Percentiles rank a stretch among this genome's conserved stretches.
Evolutionary conservation across 2,113 vertebrate genomes (phyloP).

Genomic region (Cavia aperea): DNA sequence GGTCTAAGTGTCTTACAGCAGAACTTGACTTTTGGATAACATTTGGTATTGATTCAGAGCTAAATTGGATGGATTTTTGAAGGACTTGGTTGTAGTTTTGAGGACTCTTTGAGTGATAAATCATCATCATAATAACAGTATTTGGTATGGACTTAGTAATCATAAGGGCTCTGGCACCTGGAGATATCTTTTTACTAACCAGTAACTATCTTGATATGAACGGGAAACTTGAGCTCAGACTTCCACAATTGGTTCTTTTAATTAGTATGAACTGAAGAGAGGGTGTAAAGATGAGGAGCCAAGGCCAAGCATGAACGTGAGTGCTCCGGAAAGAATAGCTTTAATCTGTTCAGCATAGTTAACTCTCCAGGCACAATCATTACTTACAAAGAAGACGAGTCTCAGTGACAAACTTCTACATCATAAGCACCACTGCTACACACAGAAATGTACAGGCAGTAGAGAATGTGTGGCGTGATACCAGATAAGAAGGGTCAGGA

Average conservation of each 20-base stretch:
- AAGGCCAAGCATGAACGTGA: neutral
- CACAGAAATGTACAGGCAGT: neutral
- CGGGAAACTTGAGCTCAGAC: conserved; percentile 37
- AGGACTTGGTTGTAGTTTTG: conserved; percentile 48
- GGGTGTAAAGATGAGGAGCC: neutral
- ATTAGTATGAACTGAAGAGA: conserved; percentile 35
- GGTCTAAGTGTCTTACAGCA: conserved; percentile 59
- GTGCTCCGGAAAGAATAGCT: neutral
- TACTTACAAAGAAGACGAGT: neutral
- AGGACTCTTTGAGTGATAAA: conserved; percentile 59
- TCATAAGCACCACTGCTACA: neutral
- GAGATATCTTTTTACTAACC: conserved; percentile 37
- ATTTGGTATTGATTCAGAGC: conserved; percentile 68
- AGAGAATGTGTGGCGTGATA: neutral
- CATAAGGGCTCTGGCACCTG: conserved; percentile 17
- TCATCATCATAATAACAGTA: conserved; percentile 61
- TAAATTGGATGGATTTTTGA: conserved; percentile 65
- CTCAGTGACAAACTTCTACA: neutral
- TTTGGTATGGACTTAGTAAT: conserved; percentile 57
- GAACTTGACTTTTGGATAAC: conserved; percentile 68
- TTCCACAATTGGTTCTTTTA: conserved; percentile 38
- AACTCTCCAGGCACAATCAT: neutral
- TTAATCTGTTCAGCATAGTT: neutral
- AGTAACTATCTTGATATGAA: conserved; percentile 32
- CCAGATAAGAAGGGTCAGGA: neutral